Base-by-base conservation (phyloP, 2,888 invertebrate species). In the Lingula anatina region DNA sequence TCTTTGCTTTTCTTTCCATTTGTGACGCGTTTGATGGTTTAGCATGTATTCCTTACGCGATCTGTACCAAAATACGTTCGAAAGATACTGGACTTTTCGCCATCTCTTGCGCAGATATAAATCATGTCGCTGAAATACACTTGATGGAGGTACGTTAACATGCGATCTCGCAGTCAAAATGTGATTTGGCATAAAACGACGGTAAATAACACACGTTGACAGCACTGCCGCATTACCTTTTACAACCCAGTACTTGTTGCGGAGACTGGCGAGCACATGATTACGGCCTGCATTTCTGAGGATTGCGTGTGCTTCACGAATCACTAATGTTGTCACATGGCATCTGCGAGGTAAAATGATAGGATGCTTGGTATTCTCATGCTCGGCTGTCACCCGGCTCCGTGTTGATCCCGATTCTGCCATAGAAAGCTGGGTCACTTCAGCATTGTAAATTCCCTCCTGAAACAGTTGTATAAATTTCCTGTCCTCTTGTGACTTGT, bases 11-110 rank as follows among this genome's bases (percentile, higher is more conserved):
- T 23, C 15, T 0, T 44, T 18, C 57, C 60, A 59, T 25, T 60
- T 61, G 21, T 37, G 31, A 21, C 60, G 38, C 3, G 41, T 3
- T 39, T 55, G 52, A 5, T 56, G 37, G 24, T 31, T 52, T 23
- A 47, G 47, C 2, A 60, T 21, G 49, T 47, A 59, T 31, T 62
- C 60, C 23, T 18, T 36, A 26, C 46, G 37, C 59, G 59, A 61
- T 7, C 60, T 46, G 35, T 21, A 7, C 60, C 58, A 62, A 44
- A 62, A 60, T 20, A 51, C 50, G 28, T 61, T 53, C 12, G 49
- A 49, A 2, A 61, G 23, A 46, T 56, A 49, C 23, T 62, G 58
- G 1, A 51, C 50, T 2, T 55, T 46, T n/a, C 55, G 12, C 61
- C 59, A 62, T 0, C 53, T 50, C 21, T 51, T 56, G 21, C 57